Percentiles rank a stretch among this genome's conserved stretches.
These are phyloP conservation scores for Phalera bucephala DNA, from an alignment of 2,888 invertebrate genomes.

Conservation along the genomic window DNA sequence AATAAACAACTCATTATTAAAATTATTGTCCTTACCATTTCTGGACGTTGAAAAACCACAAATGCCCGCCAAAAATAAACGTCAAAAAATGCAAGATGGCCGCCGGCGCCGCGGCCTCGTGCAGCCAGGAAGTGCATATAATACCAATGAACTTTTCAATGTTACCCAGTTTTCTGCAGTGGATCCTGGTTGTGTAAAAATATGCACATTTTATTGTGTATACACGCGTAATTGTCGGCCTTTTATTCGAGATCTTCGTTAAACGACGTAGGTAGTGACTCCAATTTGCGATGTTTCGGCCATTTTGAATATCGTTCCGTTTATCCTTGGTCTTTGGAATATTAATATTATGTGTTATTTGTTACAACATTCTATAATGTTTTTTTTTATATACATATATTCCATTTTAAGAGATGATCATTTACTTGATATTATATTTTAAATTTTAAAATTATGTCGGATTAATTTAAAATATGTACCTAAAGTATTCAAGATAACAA, in stretches of 20 bases:
- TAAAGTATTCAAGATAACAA: no score
- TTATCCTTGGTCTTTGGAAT: conserved; percentile 42
- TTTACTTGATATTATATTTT: no score
- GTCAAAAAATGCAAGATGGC: conserved; percentile 77
- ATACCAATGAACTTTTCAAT: conserved; percentile 82
- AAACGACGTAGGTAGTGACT: conserved; percentile 26
- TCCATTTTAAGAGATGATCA: no score
- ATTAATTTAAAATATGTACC: no score
- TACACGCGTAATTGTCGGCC: conserved; percentile 48
- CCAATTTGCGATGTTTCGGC: conserved; percentile 37
- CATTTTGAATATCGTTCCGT: conserved; percentile 44
- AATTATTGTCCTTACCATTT: conserved; percentile 50
- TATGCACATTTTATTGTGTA: conserved; percentile 47
- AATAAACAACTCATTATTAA: conserved; percentile 25
- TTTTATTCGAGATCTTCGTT: conserved; percentile 52
- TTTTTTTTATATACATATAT: no score
- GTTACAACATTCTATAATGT: no score
- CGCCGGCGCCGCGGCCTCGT: conserved; percentile 63
- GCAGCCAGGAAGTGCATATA: conserved; percentile 75
- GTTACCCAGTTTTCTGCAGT: conserved; percentile 64
- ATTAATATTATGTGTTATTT: conserved; percentile 27
- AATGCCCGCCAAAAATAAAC: conserved; percentile 77
- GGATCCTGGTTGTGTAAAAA: conserved; percentile 54
- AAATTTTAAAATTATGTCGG: no score
- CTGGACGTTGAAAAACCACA: conserved; percentile 43